Evolutionary conservation across 2,888 invertebrate genomes (phyloP), one percentile per base, ranked within the genome.

Genomic region (Terebella lapidaria): DNA sequence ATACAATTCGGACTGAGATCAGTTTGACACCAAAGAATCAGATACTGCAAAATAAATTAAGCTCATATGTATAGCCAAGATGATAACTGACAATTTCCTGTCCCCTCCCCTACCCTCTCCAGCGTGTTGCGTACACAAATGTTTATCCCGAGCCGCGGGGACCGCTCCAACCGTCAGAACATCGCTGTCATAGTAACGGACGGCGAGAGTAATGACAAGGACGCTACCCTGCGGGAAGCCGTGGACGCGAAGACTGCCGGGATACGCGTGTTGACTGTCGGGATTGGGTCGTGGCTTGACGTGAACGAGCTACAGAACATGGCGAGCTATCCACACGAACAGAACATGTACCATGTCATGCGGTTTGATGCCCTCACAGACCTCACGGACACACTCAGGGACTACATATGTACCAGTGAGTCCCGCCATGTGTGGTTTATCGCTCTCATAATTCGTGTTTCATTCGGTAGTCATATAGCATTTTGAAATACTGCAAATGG

Each of bases 261-360:
- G 18, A 57, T 54, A 15, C 63, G 61, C 54, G 24, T 64, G 20
- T 57, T 59, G n/a, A 53, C 28, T 3, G 46, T 62, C 1, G 64
- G 59, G 18, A 59, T 64, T 24, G 65, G 65, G 5, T 30, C 25
- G 28, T 65, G 65, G 65, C 30, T 61, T 22, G 59, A 65, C 51
- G n/a, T 56, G 26, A 27, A 56, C 25, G 65, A 63, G 56, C 54
- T 65, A 15, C 29, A 52, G 25, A 42, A 56, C 26, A 57, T 65
- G 22, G 63, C 63, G n/a, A 60, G 56, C 27, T 63, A 55, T 47
- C 61, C 62, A 1, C 30, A 45, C 22, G 26, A 55, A 18, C 29
- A 35, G 49, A 65, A 65, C 45, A 28, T 58, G 27, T 53, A 61
- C 47, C 24, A 35, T 18, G 57, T 61, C 10, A 22, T 27, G 1